These are phyloP conservation scores for Mesocricetus auratus DNA, from an alignment of 2,113 vertebrate species.

Conservation along the genomic window DNA sequence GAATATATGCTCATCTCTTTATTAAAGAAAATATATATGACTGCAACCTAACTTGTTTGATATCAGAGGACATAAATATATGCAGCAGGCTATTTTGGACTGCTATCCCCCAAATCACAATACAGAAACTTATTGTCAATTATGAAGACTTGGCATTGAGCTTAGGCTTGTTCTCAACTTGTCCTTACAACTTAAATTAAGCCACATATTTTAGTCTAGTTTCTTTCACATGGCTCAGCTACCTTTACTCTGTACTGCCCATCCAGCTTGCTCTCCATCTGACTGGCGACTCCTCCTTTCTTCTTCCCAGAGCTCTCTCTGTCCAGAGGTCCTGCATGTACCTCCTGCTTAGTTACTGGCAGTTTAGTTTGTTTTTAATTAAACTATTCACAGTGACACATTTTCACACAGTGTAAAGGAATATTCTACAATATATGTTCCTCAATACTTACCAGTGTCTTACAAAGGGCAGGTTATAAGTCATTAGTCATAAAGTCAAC, in stretches of 20 bases:
- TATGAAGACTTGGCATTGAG: background rate
- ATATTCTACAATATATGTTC: background rate
- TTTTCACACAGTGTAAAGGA: background rate
- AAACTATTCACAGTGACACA: background rate
- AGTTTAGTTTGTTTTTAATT: background rate
- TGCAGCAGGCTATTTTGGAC: background rate
- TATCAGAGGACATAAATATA: background rate
- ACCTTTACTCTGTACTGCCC: background rate
- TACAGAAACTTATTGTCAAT: background rate
- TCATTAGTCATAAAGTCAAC: background rate
- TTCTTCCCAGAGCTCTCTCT: background rate
- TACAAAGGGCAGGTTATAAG: background rate
- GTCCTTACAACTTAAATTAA: background rate
- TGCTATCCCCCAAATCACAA: background rate
- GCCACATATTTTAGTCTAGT: background rate
- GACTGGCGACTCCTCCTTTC: background rate
- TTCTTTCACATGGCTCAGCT: background rate
- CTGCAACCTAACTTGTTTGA: background rate
- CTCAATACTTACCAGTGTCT: background rate
- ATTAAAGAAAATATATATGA: background rate
- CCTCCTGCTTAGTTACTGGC: background rate
- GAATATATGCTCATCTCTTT: background rate
- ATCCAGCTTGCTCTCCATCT: background rate
- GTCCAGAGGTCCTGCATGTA: background rate
- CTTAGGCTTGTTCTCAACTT: background rate